Percentiles rank a stretch among this genome's conserved stretches.
These are phyloP conservation scores for Hephaestus fuliginosus DNA, from an alignment of 2,797 vertebrate species.

Conservation along the genomic window DNA sequence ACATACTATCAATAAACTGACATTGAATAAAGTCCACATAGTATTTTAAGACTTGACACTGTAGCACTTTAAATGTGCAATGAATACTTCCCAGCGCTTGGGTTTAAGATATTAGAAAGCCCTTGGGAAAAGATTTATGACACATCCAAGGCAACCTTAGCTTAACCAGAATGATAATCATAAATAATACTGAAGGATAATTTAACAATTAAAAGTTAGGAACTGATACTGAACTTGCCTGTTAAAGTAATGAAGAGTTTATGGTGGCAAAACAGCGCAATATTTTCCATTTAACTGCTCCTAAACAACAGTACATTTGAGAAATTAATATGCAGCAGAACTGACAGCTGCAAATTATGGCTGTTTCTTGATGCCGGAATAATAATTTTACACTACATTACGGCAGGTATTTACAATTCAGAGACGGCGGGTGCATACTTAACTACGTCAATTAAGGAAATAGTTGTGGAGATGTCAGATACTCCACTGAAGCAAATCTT, in stretches of 20 bases:
- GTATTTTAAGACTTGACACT: constrained; percentile 60
- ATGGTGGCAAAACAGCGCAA: constrained; percentile 48
- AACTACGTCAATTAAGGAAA: constrained; percentile 85
- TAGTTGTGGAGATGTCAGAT: constrained; percentile 81
- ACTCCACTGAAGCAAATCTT: constrained; percentile 84
- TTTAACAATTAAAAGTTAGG: constrained; percentile 46
- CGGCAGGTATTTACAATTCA: constrained; percentile 78
- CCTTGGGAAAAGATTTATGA: constrained; percentile 23
- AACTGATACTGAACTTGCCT: constrained; percentile 41
- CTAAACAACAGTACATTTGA: constrained; percentile 62
- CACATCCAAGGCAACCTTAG: constrained; percentile 5
- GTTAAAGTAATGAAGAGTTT: constrained; percentile 45
- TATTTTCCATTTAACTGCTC: constrained; percentile 62
- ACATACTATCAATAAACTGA: constrained; percentile 76
- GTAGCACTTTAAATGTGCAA: constrained; percentile 40
- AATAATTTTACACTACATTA: constrained; percentile 85
- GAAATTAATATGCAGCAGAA: constrained; percentile 71
- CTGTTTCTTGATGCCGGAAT: constrained; percentile 73
- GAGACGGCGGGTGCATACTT: constrained; percentile 76
- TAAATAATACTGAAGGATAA: constrained; percentile 29
- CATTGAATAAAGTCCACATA: constrained; percentile 67
- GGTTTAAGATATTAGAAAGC: constrained; percentile 9
- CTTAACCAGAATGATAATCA: constrained; percentile 25
- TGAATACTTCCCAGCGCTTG: constrained; percentile 5
- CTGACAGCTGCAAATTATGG: constrained; percentile 78